phyloP scores from a whole-genome alignment of 92 coral and sea anemone genomes.

The Meandrina meandrites region DNA sequence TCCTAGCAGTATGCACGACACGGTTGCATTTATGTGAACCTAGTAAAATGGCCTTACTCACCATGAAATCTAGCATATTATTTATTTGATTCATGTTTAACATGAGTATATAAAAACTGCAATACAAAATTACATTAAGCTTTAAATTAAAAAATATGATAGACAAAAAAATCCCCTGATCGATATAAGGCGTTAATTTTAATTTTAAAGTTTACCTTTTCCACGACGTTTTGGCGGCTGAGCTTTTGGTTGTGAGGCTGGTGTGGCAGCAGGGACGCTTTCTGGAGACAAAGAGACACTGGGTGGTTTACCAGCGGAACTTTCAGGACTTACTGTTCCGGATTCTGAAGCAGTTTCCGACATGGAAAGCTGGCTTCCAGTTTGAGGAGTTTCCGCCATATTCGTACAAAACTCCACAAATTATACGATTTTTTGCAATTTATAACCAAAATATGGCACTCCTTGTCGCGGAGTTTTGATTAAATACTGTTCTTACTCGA shows the following conservation, averaged over 20 bases:
- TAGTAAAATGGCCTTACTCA: too few relatives aligned
- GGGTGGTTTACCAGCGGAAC: conserved; percentile 24
- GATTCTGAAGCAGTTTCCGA: conserved; percentile 38
- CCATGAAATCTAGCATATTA: too few relatives aligned
- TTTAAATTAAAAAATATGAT: too few relatives aligned
- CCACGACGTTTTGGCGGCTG: conserved; percentile 79
- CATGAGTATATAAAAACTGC: too few relatives aligned
- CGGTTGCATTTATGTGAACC: too few relatives aligned
- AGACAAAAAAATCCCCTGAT: too few relatives aligned
- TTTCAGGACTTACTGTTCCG: conserved; percentile 26
- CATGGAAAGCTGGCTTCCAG: conserved; percentile 37
- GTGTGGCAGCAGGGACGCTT: conserved; percentile 24
- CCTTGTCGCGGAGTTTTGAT: neutral
- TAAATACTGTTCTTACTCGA: neutral
- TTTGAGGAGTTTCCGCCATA: conserved; percentile 34
- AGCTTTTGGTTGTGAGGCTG: conserved; percentile 32
- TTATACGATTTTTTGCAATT: too few relatives aligned
- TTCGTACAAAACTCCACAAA: neutral
- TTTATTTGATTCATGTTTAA: too few relatives aligned
- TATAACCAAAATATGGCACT: neutral
- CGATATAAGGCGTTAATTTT: neutral
- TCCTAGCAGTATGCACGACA: too few relatives aligned
- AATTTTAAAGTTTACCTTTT: conserved; percentile 59
- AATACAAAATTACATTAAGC: too few relatives aligned
- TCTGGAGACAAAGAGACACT: conserved; percentile 35